A percentile compares a stretch with the other conserved stretches of the same genome.
These are phyloP conservation scores for Eunapius fragilis DNA, from an alignment of 37 sponge, comb jelly and placozoan species.

Conservation along the genomic window DNA sequence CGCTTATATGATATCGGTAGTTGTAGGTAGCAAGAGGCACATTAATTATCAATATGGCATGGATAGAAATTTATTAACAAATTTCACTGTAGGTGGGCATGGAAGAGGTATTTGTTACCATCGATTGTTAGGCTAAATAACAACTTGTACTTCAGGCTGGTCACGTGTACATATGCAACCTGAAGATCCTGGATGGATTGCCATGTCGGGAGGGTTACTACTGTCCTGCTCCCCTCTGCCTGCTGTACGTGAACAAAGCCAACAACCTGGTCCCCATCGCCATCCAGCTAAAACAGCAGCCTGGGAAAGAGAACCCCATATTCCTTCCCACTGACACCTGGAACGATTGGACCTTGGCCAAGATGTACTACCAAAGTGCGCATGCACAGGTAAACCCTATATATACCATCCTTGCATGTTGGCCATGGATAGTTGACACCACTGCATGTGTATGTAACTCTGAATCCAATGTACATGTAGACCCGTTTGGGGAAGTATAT, in stretches of 20 bases:
- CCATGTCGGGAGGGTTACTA: slow-evolving; percentile 32
- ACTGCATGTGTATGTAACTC: no score
- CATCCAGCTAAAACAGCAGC: slow-evolving; percentile 68
- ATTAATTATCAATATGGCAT: no score
- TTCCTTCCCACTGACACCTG: slow-evolving; percentile 65
- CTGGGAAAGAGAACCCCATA: slow-evolving; percentile 41
- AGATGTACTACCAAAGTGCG: slow-evolving; percentile 59
- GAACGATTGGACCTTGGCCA: slow-evolving; percentile 68
- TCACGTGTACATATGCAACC: slow-evolving; percentile 74
- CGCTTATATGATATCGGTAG: no score
- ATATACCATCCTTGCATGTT: no score
- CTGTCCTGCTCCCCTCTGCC: slow-evolving; percentile 55
- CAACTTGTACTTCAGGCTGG: slow-evolving; percentile 37
- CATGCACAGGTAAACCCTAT: background rate
- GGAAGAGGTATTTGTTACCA: no score
- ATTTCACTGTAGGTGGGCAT: no score
- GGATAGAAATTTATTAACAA: no score
- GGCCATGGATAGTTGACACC: no score
- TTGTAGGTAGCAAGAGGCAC: no score
- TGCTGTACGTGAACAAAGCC: slow-evolving; percentile 50
- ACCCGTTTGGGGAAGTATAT: no score
- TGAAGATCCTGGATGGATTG: slow-evolving; percentile 52
- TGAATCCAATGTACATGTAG: no score
- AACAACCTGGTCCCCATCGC: slow-evolving; percentile 67
- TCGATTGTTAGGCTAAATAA: no score